Conservation (phyloP, 2,888 invertebrate species). For the Drosophila suboccidentalis region DNA sequence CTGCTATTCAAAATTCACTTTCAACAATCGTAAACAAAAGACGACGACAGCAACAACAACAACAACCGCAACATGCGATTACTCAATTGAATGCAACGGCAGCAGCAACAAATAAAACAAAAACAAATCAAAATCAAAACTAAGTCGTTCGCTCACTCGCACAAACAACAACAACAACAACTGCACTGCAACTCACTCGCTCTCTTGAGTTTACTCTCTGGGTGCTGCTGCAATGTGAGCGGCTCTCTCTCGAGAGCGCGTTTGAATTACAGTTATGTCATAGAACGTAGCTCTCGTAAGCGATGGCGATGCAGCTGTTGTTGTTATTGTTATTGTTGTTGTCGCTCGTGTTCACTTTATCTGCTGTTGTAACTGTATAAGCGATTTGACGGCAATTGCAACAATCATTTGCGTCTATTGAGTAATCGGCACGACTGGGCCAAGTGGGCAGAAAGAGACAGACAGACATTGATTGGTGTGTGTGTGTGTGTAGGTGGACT, state of each 20-base stretch:
- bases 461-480: not conserved
- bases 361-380: constrained; percentile 47
- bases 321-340: constrained; percentile 23
- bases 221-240: constrained; percentile 23
- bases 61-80: constrained; percentile 49
- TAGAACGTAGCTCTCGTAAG: constrained; percentile 71
- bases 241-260: constrained; percentile 58
- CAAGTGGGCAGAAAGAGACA: constrained; percentile 18
- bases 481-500: not conserved
- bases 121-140: constrained; percentile 74
- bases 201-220: constrained; percentile 14
- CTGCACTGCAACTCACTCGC: constrained; percentile 6
- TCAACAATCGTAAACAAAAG: constrained; percentile 73
- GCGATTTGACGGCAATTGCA: constrained; percentile 66
- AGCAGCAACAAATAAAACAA: constrained; percentile 18
- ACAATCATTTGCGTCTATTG: constrained; percentile 71
- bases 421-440: constrained; percentile 66
- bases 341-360: constrained; percentile 41
- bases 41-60: constrained; percentile 35
- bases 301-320: constrained; percentile 52
- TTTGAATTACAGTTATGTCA: constrained; percentile 80
- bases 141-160: constrained; percentile 66
- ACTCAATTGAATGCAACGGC: constrained; percentile 68
- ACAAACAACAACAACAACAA: not conserved
- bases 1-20: constrained; percentile 75